Conservation (phyloP, 2,113 vertebrate species). For the Poicephalus gulielmi region DNA sequence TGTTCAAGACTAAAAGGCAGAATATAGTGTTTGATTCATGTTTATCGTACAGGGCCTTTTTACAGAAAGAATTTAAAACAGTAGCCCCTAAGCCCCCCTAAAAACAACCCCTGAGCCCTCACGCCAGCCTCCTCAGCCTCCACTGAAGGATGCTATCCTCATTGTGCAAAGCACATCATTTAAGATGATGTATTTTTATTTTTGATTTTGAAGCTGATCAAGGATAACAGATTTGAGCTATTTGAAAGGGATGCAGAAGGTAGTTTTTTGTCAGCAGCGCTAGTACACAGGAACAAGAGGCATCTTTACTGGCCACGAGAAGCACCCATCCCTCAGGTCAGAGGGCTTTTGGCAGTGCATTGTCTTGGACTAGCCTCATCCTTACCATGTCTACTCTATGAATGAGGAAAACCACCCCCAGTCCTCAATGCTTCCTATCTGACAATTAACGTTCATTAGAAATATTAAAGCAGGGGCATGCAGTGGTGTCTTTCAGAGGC, state of each 20-base stretch:
- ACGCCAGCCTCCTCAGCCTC: neutral
- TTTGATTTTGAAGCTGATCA: neutral
- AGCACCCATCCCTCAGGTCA: neutral
- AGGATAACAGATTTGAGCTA: neutral
- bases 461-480: neutral
- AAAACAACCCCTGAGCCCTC: neutral
- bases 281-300: neutral
- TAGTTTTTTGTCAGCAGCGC: neutral
- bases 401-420: neutral
- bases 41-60: slow-evolving; percentile 61
- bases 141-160: neutral
- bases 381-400: neutral
- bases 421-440: neutral
- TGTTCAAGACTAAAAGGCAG: slow-evolving; percentile 73
- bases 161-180: neutral
- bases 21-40: slow-evolving; percentile 74
- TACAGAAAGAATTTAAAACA: slow-evolving; percentile 46
- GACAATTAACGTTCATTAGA: neutral
- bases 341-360: neutral
- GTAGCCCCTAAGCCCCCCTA: neutral
- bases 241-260: neutral
- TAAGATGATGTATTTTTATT: neutral
- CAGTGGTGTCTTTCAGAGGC: neutral
- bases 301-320: neutral
- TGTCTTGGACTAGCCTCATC: neutral